Evolutionary conservation across 92 coral and sea anemone genomes (phyloP).

Genomic region (Porites divaricata): DNA sequence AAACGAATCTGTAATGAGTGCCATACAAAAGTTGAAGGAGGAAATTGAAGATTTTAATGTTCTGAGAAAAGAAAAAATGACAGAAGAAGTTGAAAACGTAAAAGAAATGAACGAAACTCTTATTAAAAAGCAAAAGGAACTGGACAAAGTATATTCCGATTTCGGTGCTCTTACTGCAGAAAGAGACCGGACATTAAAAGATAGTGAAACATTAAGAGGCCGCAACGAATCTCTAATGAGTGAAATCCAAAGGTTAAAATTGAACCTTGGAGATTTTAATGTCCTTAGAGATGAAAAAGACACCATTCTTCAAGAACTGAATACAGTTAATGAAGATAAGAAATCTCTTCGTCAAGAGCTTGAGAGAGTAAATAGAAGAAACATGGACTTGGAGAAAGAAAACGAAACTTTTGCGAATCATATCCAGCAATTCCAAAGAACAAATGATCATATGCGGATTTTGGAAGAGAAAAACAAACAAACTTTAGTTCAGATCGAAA

Average conservation of each 20-base stretch:
- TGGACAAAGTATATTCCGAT: neutral
- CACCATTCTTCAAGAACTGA: constrained; percentile 4
- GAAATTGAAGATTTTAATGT: neutral
- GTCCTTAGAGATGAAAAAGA: constrained; percentile 17
- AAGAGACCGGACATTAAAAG: neutral
- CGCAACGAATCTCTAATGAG: neutral
- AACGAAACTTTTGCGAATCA: constrained; percentile 2
- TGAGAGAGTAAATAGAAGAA: constrained; percentile 20
- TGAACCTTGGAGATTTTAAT: neutral
- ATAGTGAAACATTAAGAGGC: neutral
- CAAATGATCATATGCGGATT: neutral
- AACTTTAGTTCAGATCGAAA: neutral
- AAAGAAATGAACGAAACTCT: constrained; percentile 7
- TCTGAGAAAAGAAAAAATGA: constrained; percentile 14
- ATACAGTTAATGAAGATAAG: constrained; percentile 20
- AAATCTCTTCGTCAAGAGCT: constrained; percentile 30
- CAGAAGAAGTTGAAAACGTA: too few species aligned
- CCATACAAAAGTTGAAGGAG: neutral
- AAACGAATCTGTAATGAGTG: neutral
- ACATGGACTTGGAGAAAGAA: constrained; percentile 2
- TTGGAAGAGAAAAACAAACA: neutral
- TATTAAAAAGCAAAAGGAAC: neutral
- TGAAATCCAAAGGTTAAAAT: neutral
- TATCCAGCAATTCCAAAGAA: neutral
- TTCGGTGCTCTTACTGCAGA: constrained; percentile 1